phyloP scores from a whole-genome alignment of 2,797 vertebrate species.

The Scarus forsteni region DNA sequence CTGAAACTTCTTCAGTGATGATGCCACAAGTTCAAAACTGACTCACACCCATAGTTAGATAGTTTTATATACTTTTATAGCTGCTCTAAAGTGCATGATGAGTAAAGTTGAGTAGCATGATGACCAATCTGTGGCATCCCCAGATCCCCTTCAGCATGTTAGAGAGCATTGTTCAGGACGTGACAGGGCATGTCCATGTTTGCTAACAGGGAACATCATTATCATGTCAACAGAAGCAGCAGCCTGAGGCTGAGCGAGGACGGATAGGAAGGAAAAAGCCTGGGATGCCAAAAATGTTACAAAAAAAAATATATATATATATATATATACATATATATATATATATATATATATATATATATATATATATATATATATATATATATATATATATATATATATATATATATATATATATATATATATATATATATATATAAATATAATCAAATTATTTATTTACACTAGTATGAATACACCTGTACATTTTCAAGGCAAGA shows the following conservation, averaged over 20 bases:
- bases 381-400: too few relatives aligned
- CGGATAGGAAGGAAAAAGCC: neutral
- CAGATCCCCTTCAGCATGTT: neutral
- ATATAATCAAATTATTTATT: too few relatives aligned
- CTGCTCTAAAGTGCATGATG: neutral
- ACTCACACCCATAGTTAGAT: neutral
- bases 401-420: too few relatives aligned
- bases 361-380: too few relatives aligned
- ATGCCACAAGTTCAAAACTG: neutral
- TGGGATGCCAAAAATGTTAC: too few relatives aligned
- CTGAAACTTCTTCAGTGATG: neutral
- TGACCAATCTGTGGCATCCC: neutral
- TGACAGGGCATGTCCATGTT: conserved; percentile 31
- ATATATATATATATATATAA: too few relatives aligned
- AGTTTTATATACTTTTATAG: too few relatives aligned
- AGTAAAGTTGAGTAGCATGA: neutral
- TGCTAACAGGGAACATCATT: neutral
- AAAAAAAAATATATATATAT: too few relatives aligned
- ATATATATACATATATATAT: too few relatives aligned
- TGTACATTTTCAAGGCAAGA: too few relatives aligned
- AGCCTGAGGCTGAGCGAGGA: conserved; percentile 19
- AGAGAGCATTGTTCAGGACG: neutral
- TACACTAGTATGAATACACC: too few relatives aligned
- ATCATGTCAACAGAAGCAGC: neutral
- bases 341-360: too few relatives aligned